Base-by-base conservation (phyloP, 2,888 invertebrate genomes). In the Atrina japonica region DNA sequence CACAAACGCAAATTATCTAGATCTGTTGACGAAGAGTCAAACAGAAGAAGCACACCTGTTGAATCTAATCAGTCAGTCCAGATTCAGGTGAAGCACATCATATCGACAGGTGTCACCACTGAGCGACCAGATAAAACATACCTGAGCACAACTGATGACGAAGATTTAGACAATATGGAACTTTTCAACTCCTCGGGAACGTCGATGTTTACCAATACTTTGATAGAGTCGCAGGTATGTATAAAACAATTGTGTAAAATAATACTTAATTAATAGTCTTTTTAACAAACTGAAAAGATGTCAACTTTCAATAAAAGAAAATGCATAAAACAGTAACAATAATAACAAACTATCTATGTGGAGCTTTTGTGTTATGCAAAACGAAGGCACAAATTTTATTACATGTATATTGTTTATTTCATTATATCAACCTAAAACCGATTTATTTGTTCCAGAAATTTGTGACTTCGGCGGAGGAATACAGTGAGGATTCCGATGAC, bases 401-500 rank as follows among this genome's bases (percentile, higher is more conserved):
- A n/a, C n/a, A n/a, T n/a, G n/a, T n/a, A n/a, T n/a, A n/a, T n/a
- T n/a, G n/a, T n/a, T n/a, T n/a, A n/a, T n/a, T n/a, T n/a, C n/a
- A n/a, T n/a, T n/a, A n/a, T n/a, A n/a, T n/a, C n/a, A n/a, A n/a
- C n/a, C n/a, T n/a, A n/a, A n/a, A n/a, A n/a, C n/a, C n/a, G n/a
- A n/a, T n/a, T n/a, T n/a, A n/a, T n/a, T n/a, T n/a, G n/a, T n/a
- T 7, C 16, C 35, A 49, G 49, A 61, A 49, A 49, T 47, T 61
- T 45, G 18, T 61, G 30, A 49, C 49, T 21, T 52, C 21, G 21
- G 75, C 75, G 25, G 80, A 80, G 60, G 76, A 68, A 40, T 69
- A 77, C 27, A 77, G 76, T 41, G 73, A 73, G 67, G 73, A 73
- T 72, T 78, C 77, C 3, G 73, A 74, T 21, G 77, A 75, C 59